A percentile compares a stretch with the other conserved stretches of the same genome.
These are phyloP conservation scores for Simalia tracyae DNA, from an alignment of 2,797 vertebrate species.

Conservation along the genomic window DNA sequence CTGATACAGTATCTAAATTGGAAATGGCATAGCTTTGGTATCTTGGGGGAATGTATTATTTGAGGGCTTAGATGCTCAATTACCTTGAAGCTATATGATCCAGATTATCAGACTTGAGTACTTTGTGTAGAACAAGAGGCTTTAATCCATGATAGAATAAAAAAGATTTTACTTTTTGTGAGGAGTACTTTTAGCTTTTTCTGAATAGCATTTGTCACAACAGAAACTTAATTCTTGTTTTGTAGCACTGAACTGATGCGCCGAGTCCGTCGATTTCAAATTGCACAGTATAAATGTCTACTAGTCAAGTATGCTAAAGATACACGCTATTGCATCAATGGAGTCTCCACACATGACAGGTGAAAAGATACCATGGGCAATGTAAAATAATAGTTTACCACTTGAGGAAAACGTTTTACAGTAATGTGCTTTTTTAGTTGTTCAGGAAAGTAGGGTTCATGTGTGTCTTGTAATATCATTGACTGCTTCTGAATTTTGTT, in stretches of 20 bases:
- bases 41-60: background rate
- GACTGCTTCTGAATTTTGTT: background rate
- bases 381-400: background rate
- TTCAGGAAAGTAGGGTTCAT: background rate
- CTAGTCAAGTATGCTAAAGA: constrained; percentile 93
- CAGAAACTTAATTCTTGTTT: background rate
- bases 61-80: background rate
- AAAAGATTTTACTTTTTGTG: background rate
- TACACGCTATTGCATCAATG: constrained; percentile 79
- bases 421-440: background rate
- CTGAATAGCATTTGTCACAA: background rate
- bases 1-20: background rate
- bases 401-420: background rate
- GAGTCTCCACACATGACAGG: constrained; percentile 90
- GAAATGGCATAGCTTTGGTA: background rate
- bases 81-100: background rate
- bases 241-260: constrained; percentile 93
- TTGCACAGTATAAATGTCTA: constrained; percentile 90
- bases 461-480: background rate
- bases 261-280: constrained; percentile 88
- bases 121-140: background rate
- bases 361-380: constrained; percentile 51
- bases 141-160: background rate
- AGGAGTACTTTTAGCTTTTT: background rate
- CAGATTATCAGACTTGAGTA: background rate